Percentiles rank a stretch among this genome's conserved stretches.
Conservation (phyloP, 2,888 invertebrate species). For the Sepioteuthis lessoniana region DNA sequence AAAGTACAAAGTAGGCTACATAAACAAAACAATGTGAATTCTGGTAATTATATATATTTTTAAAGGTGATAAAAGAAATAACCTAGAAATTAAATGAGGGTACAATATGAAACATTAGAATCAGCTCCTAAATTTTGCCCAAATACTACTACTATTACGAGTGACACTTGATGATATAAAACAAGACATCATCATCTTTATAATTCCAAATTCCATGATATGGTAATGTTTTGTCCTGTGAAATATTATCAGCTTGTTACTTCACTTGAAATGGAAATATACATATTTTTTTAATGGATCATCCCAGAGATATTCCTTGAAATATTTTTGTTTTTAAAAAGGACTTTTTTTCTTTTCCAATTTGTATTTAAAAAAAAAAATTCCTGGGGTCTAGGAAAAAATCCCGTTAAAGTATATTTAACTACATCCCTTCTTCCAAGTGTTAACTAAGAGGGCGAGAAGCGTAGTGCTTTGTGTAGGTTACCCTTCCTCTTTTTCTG, state of each 20-base stretch:
- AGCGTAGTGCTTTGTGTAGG: background rate
- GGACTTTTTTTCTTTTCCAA: background rate
- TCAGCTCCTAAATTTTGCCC: background rate
- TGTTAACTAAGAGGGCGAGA: background rate
- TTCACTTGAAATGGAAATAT: background rate
- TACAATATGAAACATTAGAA: background rate
- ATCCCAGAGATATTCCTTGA: background rate
- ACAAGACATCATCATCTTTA: slow-evolving; percentile 16
- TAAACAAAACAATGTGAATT: background rate
- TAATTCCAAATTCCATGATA: background rate
- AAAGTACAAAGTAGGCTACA: background rate
- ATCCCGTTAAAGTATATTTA: background rate
- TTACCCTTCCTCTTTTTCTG: slow-evolving; percentile 13
- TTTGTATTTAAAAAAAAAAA: background rate
- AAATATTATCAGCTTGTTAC: background rate
- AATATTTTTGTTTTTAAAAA: background rate
- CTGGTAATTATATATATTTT: too few relatives aligned
- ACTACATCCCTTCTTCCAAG: background rate
- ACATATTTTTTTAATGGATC: background rate
- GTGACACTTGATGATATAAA: background rate
- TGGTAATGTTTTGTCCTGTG: slow-evolving; percentile 10
- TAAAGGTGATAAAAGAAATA: background rate
- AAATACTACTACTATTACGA: slow-evolving; percentile 8
- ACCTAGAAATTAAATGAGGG: background rate
- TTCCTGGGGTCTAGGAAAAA: background rate